Conservation (phyloP, 1,140 invertebrate genomes). For the Lanistes nyassanus region DNA sequence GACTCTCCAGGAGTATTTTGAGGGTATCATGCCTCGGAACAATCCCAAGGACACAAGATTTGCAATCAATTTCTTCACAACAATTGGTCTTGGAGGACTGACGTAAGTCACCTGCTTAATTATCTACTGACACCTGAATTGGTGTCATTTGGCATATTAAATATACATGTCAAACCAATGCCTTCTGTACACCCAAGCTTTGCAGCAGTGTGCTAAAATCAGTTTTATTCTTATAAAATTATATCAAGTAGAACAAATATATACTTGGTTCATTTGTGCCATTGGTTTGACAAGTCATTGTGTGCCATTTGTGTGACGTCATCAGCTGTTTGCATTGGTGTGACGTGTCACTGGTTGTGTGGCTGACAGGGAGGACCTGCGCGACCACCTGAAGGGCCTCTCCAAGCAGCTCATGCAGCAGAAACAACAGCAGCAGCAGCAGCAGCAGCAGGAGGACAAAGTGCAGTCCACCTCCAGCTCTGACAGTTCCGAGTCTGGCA, state of each 20-base stretch:
- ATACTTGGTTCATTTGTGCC: no score
- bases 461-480: slow-evolving; percentile 18
- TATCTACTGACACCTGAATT: no score
- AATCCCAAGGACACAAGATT: slow-evolving; percentile 97
- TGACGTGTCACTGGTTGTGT: not conserved
- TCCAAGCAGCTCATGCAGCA: slow-evolving; percentile 72
- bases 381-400: slow-evolving; percentile 88
- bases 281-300: slow-evolving; percentile 1
- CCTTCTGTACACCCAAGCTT: no score
- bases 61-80: slow-evolving; percentile 99
- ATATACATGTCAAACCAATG: no score
- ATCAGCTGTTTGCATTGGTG: no score
- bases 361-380: slow-evolving; percentile 79
- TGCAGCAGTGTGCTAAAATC: not conserved
- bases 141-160: no score
- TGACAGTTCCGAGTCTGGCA: slow-evolving; percentile 19
- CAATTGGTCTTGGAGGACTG: slow-evolving; percentile 95
- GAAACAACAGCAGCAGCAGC: slow-evolving; percentile 41
- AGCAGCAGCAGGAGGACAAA: not conserved
- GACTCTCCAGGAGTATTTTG: slow-evolving; percentile 86
- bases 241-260: no score
- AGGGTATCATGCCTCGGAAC: slow-evolving; percentile 94
- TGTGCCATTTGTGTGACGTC: slow-evolving; percentile 3
- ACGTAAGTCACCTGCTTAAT: slow-evolving; percentile 75
- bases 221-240: no score